phyloP scores from a whole-genome alignment of 1,140 invertebrate species.

The Cardiocondyla obscurior region DNA sequence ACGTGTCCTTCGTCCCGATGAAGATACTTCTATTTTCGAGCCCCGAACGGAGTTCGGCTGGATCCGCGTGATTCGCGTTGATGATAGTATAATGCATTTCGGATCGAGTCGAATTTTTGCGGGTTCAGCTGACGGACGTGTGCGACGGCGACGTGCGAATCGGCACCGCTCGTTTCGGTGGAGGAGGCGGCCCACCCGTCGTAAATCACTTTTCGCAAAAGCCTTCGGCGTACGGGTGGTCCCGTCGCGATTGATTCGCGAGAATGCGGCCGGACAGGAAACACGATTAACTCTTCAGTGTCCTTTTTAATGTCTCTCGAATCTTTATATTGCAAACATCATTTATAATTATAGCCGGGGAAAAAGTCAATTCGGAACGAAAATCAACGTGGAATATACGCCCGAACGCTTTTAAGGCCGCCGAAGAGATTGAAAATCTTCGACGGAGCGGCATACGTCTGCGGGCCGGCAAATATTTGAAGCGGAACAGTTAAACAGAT shows the following conservation, averaged over 20 bases:
- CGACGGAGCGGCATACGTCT: background rate
- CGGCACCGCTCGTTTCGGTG: background rate
- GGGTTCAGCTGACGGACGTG: background rate
- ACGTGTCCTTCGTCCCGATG: background rate
- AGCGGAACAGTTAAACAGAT: background rate
- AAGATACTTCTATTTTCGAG: conserved; percentile 12
- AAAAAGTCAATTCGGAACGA: background rate
- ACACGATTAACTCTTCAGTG: background rate
- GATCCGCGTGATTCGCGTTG: background rate
- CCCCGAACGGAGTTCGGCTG: background rate
- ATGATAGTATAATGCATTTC: background rate
- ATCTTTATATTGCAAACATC: background rate
- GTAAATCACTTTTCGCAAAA: conserved; percentile 38
- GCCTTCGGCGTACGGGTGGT: conserved; percentile 17
- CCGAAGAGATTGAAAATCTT: background rate
- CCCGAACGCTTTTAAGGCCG: background rate
- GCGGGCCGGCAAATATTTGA: background rate
- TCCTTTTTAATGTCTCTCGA: background rate
- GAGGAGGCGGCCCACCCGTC: background rate
- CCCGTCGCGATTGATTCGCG: background rate
- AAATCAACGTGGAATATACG: background rate
- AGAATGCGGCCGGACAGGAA: background rate
- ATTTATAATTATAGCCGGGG: background rate
- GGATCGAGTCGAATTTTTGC: background rate
- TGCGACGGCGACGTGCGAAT: conserved; percentile 16